A percentile compares a stretch with the other conserved stretches of the same genome.
phyloP scores from a whole-genome alignment of 2,113 vertebrate species.

The Gracilinanus agilis region DNA sequence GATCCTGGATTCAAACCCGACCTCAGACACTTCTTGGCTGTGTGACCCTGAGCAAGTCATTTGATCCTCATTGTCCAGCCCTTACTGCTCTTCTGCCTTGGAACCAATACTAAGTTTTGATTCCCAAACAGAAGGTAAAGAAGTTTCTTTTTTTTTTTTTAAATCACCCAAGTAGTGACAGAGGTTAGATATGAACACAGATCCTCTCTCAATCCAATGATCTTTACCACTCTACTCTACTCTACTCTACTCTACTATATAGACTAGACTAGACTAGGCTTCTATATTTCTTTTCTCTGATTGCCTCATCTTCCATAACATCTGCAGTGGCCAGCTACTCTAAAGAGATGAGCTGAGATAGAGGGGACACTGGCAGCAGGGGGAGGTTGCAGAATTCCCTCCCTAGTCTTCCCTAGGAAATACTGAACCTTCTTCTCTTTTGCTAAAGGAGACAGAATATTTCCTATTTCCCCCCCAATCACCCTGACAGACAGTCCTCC shows the following conservation, averaged over 20 bases:
- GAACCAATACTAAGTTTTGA: no score
- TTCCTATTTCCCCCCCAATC: conserved; percentile 36
- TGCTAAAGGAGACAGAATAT: conserved; percentile 6
- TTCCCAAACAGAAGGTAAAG: no score
- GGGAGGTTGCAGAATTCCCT: not conserved
- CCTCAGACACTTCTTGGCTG: no score
- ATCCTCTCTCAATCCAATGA: not conserved
- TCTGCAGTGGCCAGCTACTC: not conserved
- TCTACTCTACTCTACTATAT: no score
- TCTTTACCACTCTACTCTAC: not conserved
- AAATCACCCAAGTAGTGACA: not conserved
- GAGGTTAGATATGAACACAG: not conserved
- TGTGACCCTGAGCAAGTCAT: no score
- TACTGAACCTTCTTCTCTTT: not conserved
- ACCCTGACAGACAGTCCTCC: not conserved
- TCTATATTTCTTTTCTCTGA: conserved; percentile 39
- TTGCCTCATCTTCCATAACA: not conserved
- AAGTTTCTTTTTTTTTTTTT: no score
- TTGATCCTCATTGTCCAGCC: no score
- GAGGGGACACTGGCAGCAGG: not conserved
- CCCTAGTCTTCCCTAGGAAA: conserved; percentile 35
- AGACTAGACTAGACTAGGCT: not conserved
- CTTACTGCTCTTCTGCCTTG: no score
- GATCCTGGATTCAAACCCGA: no score
- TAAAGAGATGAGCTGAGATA: conserved; percentile 8